Conservation (phyloP, 2,113 vertebrate species). For the Oenanthe oenanthe region DNA sequence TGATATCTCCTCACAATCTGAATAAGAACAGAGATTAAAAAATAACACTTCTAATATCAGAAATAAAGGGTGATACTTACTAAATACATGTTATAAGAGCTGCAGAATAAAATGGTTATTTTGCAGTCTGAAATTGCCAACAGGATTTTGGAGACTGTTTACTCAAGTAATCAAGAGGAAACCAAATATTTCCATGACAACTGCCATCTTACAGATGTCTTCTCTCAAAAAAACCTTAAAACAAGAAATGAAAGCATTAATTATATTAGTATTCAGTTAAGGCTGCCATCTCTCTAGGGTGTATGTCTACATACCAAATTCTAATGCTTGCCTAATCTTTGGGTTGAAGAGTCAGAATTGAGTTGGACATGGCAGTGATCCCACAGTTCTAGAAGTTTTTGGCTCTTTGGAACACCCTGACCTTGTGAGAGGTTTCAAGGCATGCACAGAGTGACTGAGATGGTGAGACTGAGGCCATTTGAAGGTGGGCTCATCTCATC, state of each 20-base stretch:
- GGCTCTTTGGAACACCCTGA: neutral
- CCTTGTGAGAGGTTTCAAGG: neutral
- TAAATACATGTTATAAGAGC: neutral
- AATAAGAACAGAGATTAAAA: neutral
- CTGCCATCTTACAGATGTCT: neutral
- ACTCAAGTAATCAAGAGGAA: conserved; percentile 61
- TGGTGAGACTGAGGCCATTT: neutral
- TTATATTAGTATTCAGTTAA: neutral
- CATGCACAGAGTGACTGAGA: accelerated
- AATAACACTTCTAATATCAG: neutral
- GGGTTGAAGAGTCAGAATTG: neutral
- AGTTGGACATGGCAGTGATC: neutral
- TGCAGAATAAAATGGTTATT: neutral
- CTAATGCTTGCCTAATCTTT: neutral
- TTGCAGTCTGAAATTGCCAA: conserved; percentile 18
- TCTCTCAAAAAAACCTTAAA: conserved; percentile 10
- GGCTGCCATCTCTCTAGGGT: neutral
- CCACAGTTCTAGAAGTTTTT: neutral
- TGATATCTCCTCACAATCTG: neutral
- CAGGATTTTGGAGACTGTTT: conserved; percentile 57
- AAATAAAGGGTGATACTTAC: neutral
- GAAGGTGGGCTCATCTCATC: neutral
- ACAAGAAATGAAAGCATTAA: neutral
- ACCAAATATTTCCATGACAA: conserved; percentile 59
- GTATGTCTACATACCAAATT: neutral